Conservation (phyloP, 2,113 vertebrate genomes). For the Nothoprocta pentlandii region DNA sequence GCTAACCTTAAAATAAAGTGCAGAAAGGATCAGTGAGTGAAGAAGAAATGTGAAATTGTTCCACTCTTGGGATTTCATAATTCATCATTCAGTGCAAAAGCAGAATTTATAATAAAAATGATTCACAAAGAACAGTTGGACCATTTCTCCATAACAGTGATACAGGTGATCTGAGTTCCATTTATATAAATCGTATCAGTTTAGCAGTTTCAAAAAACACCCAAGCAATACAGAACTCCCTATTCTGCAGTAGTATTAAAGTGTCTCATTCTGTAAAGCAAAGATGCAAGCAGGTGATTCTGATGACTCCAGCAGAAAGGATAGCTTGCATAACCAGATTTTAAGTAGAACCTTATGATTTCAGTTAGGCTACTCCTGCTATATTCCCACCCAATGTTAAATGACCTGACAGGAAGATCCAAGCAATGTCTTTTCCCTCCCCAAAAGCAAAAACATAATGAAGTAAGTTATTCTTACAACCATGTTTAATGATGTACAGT, state of each 20-base stretch:
- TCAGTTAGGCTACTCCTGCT: not conserved
- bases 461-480: not conserved
- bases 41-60: not conserved
- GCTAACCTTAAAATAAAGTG: conserved; percentile 1
- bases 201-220: not conserved
- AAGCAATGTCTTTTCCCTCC: not conserved
- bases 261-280: not conserved
- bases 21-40: not conserved
- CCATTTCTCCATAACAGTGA: not conserved
- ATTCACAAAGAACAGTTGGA: not conserved
- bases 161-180: not conserved
- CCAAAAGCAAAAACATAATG: not conserved
- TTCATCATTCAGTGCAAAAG: not conserved
- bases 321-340: not conserved
- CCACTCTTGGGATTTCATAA: not conserved
- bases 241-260: not conserved
- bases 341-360: not conserved
- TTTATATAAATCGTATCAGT: not conserved
- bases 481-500: not conserved
- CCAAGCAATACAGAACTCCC: not conserved
- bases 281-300: not conserved
- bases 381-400: not conserved
- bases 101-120: not conserved
- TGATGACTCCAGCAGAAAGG: not conserved
- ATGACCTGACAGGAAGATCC: not conserved